Evolutionary conservation across 2,113 vertebrate species (phyloP).

Genomic region (Argyrosomus japonicus): DNA sequence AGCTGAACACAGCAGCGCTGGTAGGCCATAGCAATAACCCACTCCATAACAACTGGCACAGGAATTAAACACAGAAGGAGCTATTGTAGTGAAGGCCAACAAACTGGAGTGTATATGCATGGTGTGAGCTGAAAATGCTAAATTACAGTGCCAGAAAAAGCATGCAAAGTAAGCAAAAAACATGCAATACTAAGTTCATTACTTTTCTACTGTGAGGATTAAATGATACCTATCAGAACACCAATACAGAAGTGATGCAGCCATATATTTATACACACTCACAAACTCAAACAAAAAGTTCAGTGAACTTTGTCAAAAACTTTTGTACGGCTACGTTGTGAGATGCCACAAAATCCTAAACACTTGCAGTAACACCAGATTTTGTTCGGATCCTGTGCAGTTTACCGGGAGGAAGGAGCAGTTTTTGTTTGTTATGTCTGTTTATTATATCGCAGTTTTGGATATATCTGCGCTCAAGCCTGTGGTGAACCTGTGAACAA

Average conservation of each 20-base stretch:
- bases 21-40: slow-evolving; percentile 39
- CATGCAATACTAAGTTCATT: not conserved
- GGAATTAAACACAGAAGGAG: slow-evolving; percentile 28
- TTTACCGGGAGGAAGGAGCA: no score
- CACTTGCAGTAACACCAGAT: no score
- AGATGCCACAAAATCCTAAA: no score
- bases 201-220: not conserved
- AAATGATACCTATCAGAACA: not conserved
- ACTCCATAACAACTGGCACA: slow-evolving; percentile 53
- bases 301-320: not conserved
- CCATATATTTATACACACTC: not conserved
- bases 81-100: slow-evolving; percentile 18
- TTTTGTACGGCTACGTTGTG: no score
- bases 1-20: slow-evolving; percentile 14
- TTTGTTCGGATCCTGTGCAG: no score
- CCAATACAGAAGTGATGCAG: not conserved
- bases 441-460: no score
- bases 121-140: slow-evolving; percentile 8
- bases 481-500: no score
- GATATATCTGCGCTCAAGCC: no score
- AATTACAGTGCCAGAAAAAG: not conserved
- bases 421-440: no score
- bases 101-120: slow-evolving; percentile 3
- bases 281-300: not conserved
- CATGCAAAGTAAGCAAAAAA: not conserved